Conservation (phyloP, 2,888 invertebrate genomes). For the Oeneis ivallda region DNA sequence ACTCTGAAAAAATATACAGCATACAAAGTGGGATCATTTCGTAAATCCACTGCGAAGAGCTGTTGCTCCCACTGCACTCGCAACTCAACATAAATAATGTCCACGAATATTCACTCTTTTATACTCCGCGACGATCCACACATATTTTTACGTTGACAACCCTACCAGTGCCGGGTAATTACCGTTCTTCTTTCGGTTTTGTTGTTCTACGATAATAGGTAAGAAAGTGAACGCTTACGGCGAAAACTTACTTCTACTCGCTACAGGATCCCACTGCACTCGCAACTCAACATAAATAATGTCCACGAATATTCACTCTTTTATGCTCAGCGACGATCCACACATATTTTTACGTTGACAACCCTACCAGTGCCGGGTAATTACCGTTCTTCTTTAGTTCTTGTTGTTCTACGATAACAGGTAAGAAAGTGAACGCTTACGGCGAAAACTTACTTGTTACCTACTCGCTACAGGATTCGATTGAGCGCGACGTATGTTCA, state of each 20-base stretch:
- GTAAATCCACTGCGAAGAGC: slow-evolving; percentile 10
- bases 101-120: slow-evolving; percentile 34
- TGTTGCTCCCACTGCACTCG: slow-evolving; percentile 26
- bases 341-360: slow-evolving; percentile 34
- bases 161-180: slow-evolving; percentile 32
- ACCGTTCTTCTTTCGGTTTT: slow-evolving; percentile 27
- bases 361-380: slow-evolving; percentile 30
- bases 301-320: slow-evolving; percentile 35
- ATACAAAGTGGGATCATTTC: slow-evolving; percentile 10
- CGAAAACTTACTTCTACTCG: too few relatives aligned
- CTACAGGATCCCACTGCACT: slow-evolving; percentile 17
- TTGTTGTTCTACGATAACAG: slow-evolving; percentile 15
- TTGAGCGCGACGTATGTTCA: too few relatives aligned
- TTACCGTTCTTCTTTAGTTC: slow-evolving; percentile 29
- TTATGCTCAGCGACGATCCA: slow-evolving; percentile 26
- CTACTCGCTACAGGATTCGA: too few relatives aligned
- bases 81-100: slow-evolving; percentile 38
- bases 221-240: background rate
- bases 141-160: slow-evolving; percentile 33
- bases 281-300: slow-evolving; percentile 36
- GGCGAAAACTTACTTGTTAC: too few relatives aligned
- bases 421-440: slow-evolving; percentile 2
- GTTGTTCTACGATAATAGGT: slow-evolving; percentile 12
- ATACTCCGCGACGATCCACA: slow-evolving; percentile 27
- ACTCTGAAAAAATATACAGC: slow-evolving; percentile 12